Evolutionary conservation across 1,140 invertebrate genomes (phyloP), one percentile per base, ranked within the genome.

Genomic region (Drosophila suzukii): DNA sequence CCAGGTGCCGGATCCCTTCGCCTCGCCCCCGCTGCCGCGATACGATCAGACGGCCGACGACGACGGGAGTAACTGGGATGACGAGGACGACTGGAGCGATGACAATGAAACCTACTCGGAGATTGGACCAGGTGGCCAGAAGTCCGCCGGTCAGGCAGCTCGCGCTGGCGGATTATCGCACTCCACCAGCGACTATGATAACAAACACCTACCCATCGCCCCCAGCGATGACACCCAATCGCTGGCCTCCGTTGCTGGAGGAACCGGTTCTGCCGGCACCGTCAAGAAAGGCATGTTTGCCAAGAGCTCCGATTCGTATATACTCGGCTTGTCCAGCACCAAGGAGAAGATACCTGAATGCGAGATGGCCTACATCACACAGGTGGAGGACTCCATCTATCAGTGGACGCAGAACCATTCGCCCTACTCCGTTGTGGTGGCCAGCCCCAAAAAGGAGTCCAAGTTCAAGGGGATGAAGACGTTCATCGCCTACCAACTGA

Each of bases 381-480:
- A 91, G 92, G 61, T 66, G 93, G 95, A 82, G 93, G 95, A 95
- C 46, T 93, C 95, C 7, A 90, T 89, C 34, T 96, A 94, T 82
- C 93, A 93, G 51, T 99, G 98, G 98, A 93, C 95, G 53, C 93
- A 94, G 4, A 95, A 95, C 34, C 92, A 94, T 30, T 94, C 96
- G 58, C 94, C 95, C 7, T 98, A 98, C 89, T 94, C 94, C 15
- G 98, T 98, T 70, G 94, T 95, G 53, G 96, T 99, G 6, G 96
- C 97, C 15, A 98, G 98, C 55, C 98, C 98, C 2, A 99, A 99
- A 90, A 99, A 99, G 89, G 98, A 99, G 93, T 96, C 97, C 0
- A 99, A 99, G 93, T 95, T 99, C 70, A 99, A 99, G 92, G 98
- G 98, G 24, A 95, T 99, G 61, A 99, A 99, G 93, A 98, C 97